Evolutionary conservation across 2,113 vertebrate species (phyloP), one percentile per base, ranked within the genome.

Genomic region (Nesoenas mayeri): DNA sequence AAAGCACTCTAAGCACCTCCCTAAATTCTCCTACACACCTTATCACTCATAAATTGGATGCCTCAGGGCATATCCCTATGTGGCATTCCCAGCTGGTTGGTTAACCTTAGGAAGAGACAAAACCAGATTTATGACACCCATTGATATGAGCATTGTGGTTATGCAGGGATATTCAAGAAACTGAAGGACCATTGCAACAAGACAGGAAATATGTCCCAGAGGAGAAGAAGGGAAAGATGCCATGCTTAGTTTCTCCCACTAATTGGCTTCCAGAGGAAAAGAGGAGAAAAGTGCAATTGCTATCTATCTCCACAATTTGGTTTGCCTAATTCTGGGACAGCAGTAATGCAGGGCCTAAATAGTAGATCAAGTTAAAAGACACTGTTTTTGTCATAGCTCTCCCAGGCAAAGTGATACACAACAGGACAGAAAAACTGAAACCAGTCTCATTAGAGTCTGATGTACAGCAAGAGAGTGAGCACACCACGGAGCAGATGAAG

Each of bases 391-490:
- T 26, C 25, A 64, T n/a, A 48, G 44, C 44, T 47, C 44, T 47
- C 44, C 18, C 44, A 47, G 44, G 44, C 17, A 47, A 47, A 47
- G 44, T 53, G 15, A 32, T 32, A 25, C 60, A 86, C 18, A 31
- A 12, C 16, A 69, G 28, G 85, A 32, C 6, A 74, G 6, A 40
- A 79, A 69, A 79, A 15, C 3, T 15, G 15, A 58, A 54, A 21
- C 3, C 9, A 32, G 11, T 1, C 15, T 18, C 15, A 10, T 15
- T 83, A 29, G 29, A 67, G 11, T 69, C 26, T 20, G 19, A 12
- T 9, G 11, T 47, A 48, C 4, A 16, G 9, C 15, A n/a, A 58
- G 25, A 69, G 11, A 69, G 36, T 2, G 12, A 47, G 6, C 0
- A 2, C 3, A 15, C 2, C 8, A 5, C 4, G 4, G 8, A 13